Evolutionary conservation across 2,888 invertebrate species (phyloP).

Genomic region (Heterodera filipjevi): DNA sequence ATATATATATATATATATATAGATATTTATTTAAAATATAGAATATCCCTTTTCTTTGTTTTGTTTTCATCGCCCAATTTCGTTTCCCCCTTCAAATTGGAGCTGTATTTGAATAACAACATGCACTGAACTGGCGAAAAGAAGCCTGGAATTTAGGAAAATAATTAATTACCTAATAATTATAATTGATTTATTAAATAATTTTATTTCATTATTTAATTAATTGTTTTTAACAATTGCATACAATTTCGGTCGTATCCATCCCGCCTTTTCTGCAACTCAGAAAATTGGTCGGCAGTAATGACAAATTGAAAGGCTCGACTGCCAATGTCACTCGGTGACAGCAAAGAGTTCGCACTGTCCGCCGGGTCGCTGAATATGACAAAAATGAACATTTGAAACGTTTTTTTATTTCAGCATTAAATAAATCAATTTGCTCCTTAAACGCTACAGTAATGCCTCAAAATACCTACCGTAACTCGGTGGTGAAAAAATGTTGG

Average conservation of each 20-base stretch:
- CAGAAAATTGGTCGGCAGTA: neutral
- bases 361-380: constrained; percentile 11
- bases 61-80: too few relatives aligned
- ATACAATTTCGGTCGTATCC: constrained; percentile 54
- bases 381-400: neutral
- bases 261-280: constrained; percentile 3
- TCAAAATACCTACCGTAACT: neutral
- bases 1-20: too few relatives aligned
- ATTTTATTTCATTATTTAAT: too few relatives aligned
- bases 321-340: neutral
- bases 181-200: too few relatives aligned
- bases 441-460: too few relatives aligned
- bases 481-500: neutral
- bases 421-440: too few relatives aligned
- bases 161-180: too few relatives aligned
- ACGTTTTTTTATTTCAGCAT: too few relatives aligned
- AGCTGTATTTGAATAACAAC: constrained; percentile 28
- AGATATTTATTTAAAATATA: too few relatives aligned
- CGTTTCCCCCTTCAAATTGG: neutral
- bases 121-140: constrained; percentile 14
- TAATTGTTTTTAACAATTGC: too few relatives aligned
- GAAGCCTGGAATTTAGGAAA: too few relatives aligned
- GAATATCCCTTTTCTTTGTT: too few relatives aligned
- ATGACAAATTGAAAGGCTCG: neutral
- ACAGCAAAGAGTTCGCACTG: constrained; percentile 5